phyloP scores from a whole-genome alignment of 1,140 invertebrate genomes.

The Lepidotrigona ventralis region DNA sequence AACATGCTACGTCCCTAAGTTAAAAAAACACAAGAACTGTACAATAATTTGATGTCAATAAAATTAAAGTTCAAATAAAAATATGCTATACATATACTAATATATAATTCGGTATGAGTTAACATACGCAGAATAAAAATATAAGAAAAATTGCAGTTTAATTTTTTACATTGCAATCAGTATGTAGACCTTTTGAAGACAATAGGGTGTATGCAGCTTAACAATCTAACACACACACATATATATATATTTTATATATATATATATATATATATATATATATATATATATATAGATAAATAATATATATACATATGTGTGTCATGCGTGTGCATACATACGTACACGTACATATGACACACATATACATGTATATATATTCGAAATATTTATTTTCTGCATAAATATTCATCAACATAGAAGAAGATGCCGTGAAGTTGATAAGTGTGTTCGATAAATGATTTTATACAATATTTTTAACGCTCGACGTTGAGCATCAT shows the following conservation, averaged over 20 bases:
- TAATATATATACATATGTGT: neutral
- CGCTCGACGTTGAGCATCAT: neutral
- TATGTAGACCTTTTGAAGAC: neutral
- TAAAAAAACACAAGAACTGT: slow-evolving; percentile 44
- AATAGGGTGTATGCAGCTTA: neutral
- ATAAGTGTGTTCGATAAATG: neutral
- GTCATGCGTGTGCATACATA: neutral
- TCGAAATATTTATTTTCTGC: neutral
- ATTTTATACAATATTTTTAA: slow-evolving; percentile 14
- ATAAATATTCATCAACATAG: slow-evolving; percentile 16
- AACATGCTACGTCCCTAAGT: slow-evolving; percentile 54
- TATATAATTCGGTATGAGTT: neutral
- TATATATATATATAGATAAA: neutral
- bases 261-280: neutral
- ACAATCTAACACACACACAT: neutral
- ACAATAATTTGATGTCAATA: slow-evolving; percentile 31
- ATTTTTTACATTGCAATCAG: neutral
- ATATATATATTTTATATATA: neutral
- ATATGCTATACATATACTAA: neutral
- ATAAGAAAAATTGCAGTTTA: neutral
- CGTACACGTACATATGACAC: neutral
- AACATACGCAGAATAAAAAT: neutral
- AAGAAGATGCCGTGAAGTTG: neutral
- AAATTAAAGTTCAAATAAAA: slow-evolving; percentile 9
- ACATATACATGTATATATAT: neutral